Evolutionary conservation across 2,888 invertebrate species (phyloP).

Genomic region (Brachylomia viminalis): DNA sequence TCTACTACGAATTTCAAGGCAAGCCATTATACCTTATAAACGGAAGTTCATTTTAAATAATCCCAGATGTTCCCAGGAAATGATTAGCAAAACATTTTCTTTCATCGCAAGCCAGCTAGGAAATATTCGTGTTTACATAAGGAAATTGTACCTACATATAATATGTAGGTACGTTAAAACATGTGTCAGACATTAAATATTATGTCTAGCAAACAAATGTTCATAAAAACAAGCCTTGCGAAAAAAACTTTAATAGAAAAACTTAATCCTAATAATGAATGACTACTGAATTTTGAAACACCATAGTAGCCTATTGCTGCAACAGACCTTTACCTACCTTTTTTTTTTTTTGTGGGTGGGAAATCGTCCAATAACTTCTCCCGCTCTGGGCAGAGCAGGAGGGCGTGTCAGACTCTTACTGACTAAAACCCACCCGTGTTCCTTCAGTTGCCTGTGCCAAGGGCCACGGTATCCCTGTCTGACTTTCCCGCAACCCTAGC

Average conservation of each 20-base stretch:
- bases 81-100: constrained; percentile 53
- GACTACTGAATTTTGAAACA: not conserved
- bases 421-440: too few species aligned
- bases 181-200: constrained; percentile 4
- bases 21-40: constrained; percentile 27
- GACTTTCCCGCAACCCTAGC: too few species aligned
- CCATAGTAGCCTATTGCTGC: not conserved
- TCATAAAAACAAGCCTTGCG: not conserved
- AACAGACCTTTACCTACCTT: not conserved
- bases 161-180: not conserved
- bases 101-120: constrained; percentile 53
- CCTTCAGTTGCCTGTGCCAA: too few species aligned
- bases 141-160: constrained; percentile 11
- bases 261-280: not conserved
- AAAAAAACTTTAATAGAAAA: not conserved
- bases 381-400: too few species aligned
- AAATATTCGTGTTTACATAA: constrained; percentile 49
- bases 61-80: constrained; percentile 60
- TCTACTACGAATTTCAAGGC: constrained; percentile 26
- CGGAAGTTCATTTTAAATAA: constrained; percentile 60
- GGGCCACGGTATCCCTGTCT: too few species aligned
- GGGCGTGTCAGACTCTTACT: too few species aligned
- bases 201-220: not conserved
- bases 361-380: too few species aligned
- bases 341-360: too few species aligned